phyloP scores from a whole-genome alignment of 2,888 invertebrate genomes.

The Dynastes tityus region DNA sequence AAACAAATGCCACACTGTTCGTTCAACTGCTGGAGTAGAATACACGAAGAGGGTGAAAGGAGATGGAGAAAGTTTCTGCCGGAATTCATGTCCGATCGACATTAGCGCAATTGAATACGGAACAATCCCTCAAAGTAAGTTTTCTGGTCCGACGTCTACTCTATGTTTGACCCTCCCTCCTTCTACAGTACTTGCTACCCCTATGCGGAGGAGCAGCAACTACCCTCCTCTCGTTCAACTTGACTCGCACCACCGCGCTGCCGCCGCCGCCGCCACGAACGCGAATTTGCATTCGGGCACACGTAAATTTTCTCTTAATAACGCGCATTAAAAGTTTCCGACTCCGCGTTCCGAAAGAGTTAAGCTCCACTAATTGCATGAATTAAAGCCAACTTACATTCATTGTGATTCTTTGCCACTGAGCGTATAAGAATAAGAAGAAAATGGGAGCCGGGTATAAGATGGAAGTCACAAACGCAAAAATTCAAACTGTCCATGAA shows the following conservation, averaged over 20 bases:
- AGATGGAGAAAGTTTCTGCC: slow-evolving; percentile 12
- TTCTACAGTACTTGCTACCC: background rate
- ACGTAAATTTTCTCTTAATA: slow-evolving; percentile 68
- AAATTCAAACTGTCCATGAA: background rate
- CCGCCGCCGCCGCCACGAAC: slow-evolving; percentile 13
- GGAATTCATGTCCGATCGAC: slow-evolving; percentile 49
- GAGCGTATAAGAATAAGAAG: slow-evolving; percentile 33
- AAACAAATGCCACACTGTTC: slow-evolving; percentile 15
- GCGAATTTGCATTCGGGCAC: slow-evolving; percentile 59
- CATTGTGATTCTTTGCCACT: slow-evolving; percentile 67
- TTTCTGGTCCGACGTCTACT: slow-evolving; percentile 40
- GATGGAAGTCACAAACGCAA: background rate
- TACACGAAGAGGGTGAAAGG: background rate
- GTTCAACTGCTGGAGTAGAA: slow-evolving; percentile 16
- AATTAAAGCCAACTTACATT: slow-evolving; percentile 69
- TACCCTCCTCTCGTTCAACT: slow-evolving; percentile 7
- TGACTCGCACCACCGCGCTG: slow-evolving; percentile 26
- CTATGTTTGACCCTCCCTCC: slow-evolving; percentile 13
- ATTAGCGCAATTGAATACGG: slow-evolving; percentile 53
- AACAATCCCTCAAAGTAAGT: slow-evolving; percentile 50
- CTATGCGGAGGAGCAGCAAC: background rate
- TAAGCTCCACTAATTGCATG: slow-evolving; percentile 69
- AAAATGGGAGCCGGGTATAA: slow-evolving; percentile 17
- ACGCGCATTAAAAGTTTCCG: slow-evolving; percentile 69
- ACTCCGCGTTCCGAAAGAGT: slow-evolving; percentile 66